Evolutionary conservation across 2,797 vertebrate genomes (phyloP), one percentile per base, ranked within the genome.

Genomic region (Gallinago solitaria): DNA sequence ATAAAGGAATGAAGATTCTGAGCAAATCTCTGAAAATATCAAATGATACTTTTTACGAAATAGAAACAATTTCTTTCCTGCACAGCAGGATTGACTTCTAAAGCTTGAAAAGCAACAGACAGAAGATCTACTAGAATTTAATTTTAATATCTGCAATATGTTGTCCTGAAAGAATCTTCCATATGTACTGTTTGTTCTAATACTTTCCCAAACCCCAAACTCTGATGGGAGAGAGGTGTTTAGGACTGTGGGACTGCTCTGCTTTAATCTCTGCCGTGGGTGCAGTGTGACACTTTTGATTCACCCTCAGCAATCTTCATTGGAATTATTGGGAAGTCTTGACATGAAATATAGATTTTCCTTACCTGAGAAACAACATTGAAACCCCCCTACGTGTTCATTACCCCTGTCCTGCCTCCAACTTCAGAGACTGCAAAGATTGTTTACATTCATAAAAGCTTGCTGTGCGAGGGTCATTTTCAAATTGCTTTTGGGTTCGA

Each of bases 91-190:
- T 78, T 88, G 78, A 35, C 28, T 80, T 83, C 39, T 64, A 64
- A 78, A 80, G 3, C 21, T 82, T 68, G 24, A 59, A 59, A 92
- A 67, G 5, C 23, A 33, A 18, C 12, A 16, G 50, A 13, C 37
- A 50, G 27, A 81, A 61, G 11, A 37, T 47, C 10, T 75, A 27
- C 14, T 59, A 53, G 41, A 60, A 81, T 89, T 67, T 87, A 35
- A n/a, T 78, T 81, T 56, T 45, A 63, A 48, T n/a, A 33, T 39
- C 35, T 82, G 6, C 33, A 41, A 13, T 32, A 39, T 0, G 0
- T 78, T 50, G 41, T 84, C 16, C 37, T 82, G 89, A 60, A 69
- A 33, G 35, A 67, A 19, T 61, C 47, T 21, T 68, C n/a, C 30
- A 13, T 18, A 32, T 4, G 6, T 16, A 25, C 11, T 1, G 1